Evolutionary conservation across 2,113 vertebrate species (phyloP), one percentile per base, ranked within the genome.

Genomic region (Polypterus senegalus): DNA sequence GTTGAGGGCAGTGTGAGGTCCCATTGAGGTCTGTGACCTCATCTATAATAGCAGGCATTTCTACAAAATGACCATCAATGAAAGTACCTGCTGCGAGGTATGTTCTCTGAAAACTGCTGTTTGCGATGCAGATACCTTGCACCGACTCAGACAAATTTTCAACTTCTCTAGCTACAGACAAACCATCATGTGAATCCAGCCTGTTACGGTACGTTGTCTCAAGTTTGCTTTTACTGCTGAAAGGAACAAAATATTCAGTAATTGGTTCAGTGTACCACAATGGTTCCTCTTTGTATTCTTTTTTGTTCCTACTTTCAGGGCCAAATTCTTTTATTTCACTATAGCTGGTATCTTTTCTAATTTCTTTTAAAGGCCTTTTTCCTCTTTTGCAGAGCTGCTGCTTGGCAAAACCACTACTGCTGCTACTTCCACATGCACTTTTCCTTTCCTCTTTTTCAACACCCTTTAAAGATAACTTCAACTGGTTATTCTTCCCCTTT

Each of bases 251-350:
- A 74, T 96, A 99, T 57, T 98, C 93, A 2, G 93, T 84, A 46
- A 99, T 92, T 1, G 96, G 96, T 73, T 98, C 94, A 0, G 96
- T 99, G 77, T 99, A 99, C 96, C 96, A 99, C 79, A 97, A 81
- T 3, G 96, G 96, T 70, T 99, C 93, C 77, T 99, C 96, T 76
- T 92, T 92, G 53, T 93, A 98, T 59, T 97, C 91, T 11, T 77
- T 88, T 66, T 90, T 86, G n/a, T 82, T 86, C 66, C 84, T 84
- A 70, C 76, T 84, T 73, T 92, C 91, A 60, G 73, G 70, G 67
- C 74, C 79, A 9, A 80, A 73, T 74, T 92, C 90, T 71, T 83
- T 87, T 7, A 76, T 81, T 59, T 90, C 89, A 0, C 77, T 67
- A 80, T 77, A 77, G 2, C 82, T 83, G 54, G 79, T 60, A 69